A percentile compares a stretch with the other conserved stretches of the same genome.
Evolutionary conservation across 2,113 vertebrate species (phyloP).

Genomic region (Buteo buteo): DNA sequence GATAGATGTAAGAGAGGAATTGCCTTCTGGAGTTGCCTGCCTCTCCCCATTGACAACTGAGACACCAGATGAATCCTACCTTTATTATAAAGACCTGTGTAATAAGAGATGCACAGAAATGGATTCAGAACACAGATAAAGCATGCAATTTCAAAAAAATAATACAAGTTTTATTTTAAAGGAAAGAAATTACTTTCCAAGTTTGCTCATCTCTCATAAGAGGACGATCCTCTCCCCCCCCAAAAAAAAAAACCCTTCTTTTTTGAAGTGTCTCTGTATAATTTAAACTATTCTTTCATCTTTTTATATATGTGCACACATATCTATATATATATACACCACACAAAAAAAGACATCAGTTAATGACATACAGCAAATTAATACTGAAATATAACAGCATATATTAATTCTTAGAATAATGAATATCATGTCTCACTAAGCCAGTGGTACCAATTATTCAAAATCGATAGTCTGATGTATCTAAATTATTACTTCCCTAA

Average conservation of each 20-base stretch:
- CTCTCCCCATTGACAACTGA: neutral
- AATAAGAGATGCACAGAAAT: neutral
- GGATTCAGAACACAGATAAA: neutral
- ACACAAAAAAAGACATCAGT: neutral
- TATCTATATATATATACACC: neutral
- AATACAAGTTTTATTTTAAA: neutral
- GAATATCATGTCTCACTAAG: neutral
- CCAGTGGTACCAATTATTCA: neutral
- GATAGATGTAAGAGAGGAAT: neutral
- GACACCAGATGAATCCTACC: neutral
- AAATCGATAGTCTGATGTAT: neutral
- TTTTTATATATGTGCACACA: neutral
- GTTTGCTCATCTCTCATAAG: neutral
- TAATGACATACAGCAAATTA: neutral
- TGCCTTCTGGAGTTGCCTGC: neutral
- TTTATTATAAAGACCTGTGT: neutral
- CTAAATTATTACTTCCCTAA: neutral
- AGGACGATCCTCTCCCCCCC: neutral
- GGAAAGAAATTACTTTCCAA: neutral
- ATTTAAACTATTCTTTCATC: neutral
- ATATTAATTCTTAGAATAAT: neutral
- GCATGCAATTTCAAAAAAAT: neutral
- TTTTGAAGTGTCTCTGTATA: neutral
- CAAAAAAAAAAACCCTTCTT: neutral
- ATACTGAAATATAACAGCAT: neutral